Base-by-base conservation (phyloP, 2,113 vertebrate species). In the Toxotes chatareus region DNA sequence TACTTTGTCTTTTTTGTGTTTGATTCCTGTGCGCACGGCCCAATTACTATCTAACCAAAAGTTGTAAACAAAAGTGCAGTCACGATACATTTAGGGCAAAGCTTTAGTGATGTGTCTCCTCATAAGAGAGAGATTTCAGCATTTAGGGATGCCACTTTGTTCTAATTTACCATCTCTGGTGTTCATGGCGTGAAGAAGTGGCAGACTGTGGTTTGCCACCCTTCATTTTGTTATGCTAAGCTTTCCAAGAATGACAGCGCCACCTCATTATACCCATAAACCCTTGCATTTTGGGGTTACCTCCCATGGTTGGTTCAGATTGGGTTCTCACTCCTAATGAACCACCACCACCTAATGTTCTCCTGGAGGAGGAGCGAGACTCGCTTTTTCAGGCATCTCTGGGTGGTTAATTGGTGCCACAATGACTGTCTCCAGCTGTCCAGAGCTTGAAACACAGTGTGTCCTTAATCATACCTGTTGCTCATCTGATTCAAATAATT, bases 191-290 rank as follows among this genome's bases (percentile, higher is more conserved):
- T 5, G 27, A 67, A 63, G 44, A 53, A 51, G 59, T 61, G 61
- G 3, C 57, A 84, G 38, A 46, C 6, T 78, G 31, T 2, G 7
- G 66, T 75, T 82, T 55, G 23, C 44, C 66, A 70, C 19, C 17
- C 47, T 67, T 57, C 40, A 13, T 47, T 59, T 79, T 85, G 51
- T 44, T 34, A 34, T 56, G 19, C 13, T 27, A 46, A n/a, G n/a
- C 63, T 67, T 86, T 44, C 23, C 27, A 27, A 38, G n/a, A 66
- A 59, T 78, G 67, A 68, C 31, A 66, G 31, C 36, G 27, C 60
- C 60, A 17, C 27, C 86, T 87, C 77, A 80, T 91, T 88, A 91
- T 73, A 47, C 59, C 67, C 12, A 36, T 63, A 73, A 84, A 66
- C 49, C 47, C 32, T 63, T 68, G 60, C 4, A 4, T 73, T 81